phyloP scores from a whole-genome alignment of 2,888 invertebrate genomes.

The Caenorhabditis parvicauda region DNA sequence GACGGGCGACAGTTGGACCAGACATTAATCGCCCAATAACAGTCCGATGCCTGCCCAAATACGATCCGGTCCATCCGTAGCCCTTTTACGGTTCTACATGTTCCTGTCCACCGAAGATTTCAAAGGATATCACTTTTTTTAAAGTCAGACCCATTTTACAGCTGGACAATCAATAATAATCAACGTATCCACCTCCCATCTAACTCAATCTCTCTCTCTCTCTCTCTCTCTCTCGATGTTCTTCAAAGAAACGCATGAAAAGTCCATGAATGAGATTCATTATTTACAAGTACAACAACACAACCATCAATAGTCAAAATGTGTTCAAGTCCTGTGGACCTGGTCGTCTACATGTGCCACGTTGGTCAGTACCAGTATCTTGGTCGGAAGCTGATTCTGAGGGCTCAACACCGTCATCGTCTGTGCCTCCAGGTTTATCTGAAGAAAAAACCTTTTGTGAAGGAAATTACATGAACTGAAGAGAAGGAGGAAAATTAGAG shows the following conservation, averaged over 20 bases:
- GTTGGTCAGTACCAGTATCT: slow-evolving; percentile 82
- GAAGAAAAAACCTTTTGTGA: slow-evolving; percentile 4
- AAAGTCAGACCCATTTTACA: too few species aligned
- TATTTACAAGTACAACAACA: too few species aligned
- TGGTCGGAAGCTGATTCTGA: slow-evolving; percentile 73
- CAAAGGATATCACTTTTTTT: too few species aligned
- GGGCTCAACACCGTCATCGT: slow-evolving; percentile 32
- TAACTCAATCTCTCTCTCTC: background rate
- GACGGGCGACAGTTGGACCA: too few species aligned
- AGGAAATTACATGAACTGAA: background rate
- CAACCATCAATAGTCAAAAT: too few species aligned
- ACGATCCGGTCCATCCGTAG: too few species aligned
- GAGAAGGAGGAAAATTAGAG: background rate
- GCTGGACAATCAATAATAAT: too few species aligned
- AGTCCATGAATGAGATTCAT: background rate
- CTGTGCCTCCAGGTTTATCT: slow-evolving; percentile 32
- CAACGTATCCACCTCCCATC: background rate
- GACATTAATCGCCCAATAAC: too few species aligned
- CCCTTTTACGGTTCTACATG: too few species aligned
- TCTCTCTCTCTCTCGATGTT: background rate
- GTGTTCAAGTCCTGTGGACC: too few species aligned
- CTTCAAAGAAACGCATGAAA: background rate
- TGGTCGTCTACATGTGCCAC: slow-evolving; percentile 83
- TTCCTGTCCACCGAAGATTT: too few species aligned
- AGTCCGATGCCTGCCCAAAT: too few species aligned